Conservation (phyloP, 2,797 vertebrate species). For the Nasua narica region DNA sequence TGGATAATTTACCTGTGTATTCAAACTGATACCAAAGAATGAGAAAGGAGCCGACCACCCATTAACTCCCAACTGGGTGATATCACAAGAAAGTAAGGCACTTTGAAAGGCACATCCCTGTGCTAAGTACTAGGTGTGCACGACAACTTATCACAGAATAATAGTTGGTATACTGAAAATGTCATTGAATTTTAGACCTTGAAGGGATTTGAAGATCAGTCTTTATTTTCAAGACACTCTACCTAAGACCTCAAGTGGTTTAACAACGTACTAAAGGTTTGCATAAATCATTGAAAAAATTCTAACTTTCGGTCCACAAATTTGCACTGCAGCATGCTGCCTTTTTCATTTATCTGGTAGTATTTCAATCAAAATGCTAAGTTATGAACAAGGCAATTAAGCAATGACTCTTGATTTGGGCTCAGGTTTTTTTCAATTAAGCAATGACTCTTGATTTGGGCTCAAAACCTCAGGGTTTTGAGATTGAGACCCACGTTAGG, state of each 20-base stretch:
- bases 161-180: not conserved
- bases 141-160: not conserved
- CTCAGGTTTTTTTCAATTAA: not conserved
- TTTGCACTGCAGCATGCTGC: not conserved
- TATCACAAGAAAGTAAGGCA: not conserved
- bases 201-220: not conserved
- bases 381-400: not conserved
- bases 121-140: not conserved
- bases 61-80: not conserved
- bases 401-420: not conserved
- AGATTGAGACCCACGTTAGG: not conserved
- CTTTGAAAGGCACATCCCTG: not conserved
- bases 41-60: not conserved
- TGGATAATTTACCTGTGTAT: not conserved
- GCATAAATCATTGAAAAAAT: not conserved
- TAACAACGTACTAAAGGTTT: not conserved
- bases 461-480: not conserved
- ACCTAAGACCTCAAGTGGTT: not conserved
- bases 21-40: not conserved
- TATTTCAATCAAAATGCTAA: not conserved
- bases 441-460: not conserved
- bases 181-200: not conserved
- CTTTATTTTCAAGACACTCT: not conserved
- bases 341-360: not conserved
- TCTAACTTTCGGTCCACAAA: not conserved